Evolutionary conservation across 2,888 invertebrate species (phyloP).

Genomic region (Agriopis aurantiaria): DNA sequence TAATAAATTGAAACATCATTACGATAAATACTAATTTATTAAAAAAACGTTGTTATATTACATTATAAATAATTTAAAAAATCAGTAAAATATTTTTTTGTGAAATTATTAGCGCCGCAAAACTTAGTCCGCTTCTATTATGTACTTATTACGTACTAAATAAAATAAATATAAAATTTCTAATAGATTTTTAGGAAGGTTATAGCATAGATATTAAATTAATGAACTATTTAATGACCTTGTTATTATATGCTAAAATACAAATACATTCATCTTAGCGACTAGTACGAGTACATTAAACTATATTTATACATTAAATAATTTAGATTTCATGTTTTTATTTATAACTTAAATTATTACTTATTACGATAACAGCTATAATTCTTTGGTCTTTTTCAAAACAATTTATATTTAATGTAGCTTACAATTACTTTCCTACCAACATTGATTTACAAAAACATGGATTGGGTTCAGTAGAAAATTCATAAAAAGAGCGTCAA

Average conservation of each 20-base stretch:
- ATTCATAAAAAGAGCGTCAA: too few relatives aligned
- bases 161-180: neutral
- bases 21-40: neutral
- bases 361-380: neutral
- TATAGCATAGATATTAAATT: neutral
- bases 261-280: neutral
- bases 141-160: too few relatives aligned
- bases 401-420: conserved; percentile 1
- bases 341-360: neutral
- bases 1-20: neutral
- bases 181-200: neutral
- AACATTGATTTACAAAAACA: too few relatives aligned
- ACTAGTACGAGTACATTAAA: conserved; percentile 2
- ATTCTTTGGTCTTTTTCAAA: conserved; percentile 26
- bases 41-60: neutral
- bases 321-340: conserved; percentile 1
- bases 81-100: neutral
- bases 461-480: too few relatives aligned
- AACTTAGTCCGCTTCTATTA: neutral
- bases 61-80: neutral
- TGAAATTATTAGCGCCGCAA: too few relatives aligned
- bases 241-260: neutral
- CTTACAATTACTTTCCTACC: neutral
- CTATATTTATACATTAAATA: neutral
- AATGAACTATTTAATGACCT: neutral